Conservation (phyloP, 2,888 invertebrate genomes). For the Chloroclysta siterata region DNA sequence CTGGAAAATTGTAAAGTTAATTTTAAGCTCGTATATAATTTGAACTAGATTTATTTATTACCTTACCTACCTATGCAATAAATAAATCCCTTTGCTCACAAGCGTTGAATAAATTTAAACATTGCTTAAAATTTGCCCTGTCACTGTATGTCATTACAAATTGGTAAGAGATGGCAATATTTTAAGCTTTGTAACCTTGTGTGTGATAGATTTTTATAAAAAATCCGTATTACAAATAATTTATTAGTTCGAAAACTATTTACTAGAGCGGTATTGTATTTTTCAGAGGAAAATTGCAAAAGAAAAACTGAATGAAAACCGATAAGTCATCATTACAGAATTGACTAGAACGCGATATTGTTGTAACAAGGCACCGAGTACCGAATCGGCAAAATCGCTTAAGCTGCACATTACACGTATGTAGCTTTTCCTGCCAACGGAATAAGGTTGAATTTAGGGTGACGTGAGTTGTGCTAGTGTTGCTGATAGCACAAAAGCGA, state of each 20-base stretch:
- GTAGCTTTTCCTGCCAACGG: slow-evolving; percentile 26
- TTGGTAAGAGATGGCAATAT: too few species aligned
- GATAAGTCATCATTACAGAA: slow-evolving; percentile 34
- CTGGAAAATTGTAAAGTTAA: too few species aligned
- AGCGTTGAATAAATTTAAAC: too few species aligned
- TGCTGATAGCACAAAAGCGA: slow-evolving; percentile 50
- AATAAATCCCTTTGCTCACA: too few species aligned
- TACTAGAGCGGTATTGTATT: not conserved
- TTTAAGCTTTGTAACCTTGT: too few species aligned
- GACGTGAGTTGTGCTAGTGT: slow-evolving; percentile 32
- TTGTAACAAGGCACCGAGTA: slow-evolving; percentile 32
- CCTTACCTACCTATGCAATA: too few species aligned
- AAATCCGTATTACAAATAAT: too few species aligned
- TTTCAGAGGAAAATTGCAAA: slow-evolving; percentile 10
- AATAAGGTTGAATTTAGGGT: slow-evolving; percentile 40
- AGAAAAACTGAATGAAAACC: slow-evolving; percentile 23
- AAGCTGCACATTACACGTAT: slow-evolving; percentile 4
- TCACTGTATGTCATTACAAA: too few species aligned
- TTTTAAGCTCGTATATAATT: too few species aligned
- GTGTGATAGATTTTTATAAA: too few species aligned
- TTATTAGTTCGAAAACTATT: not conserved
- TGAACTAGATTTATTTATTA: too few species aligned
- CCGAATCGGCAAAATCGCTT: slow-evolving; percentile 26
- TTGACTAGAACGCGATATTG: slow-evolving; percentile 34
- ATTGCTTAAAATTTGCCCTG: too few species aligned